Base-by-base conservation (phyloP, 1,140 invertebrate genomes). In the Triops longicaudatus region DNA sequence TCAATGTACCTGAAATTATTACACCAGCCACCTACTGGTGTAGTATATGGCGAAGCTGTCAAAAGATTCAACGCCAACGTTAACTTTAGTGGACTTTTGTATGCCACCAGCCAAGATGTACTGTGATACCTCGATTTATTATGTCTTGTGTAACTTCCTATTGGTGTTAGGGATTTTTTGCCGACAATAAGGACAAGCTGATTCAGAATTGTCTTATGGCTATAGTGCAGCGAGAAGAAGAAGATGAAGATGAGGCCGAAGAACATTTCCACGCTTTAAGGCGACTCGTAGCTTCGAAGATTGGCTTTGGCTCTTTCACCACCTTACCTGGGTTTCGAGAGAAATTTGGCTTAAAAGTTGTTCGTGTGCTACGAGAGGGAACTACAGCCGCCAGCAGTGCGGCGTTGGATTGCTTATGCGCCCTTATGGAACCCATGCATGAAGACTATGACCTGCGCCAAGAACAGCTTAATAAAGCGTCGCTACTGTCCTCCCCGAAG, bases 381-480 rank as follows among this genome's bases (percentile, higher is more conserved):
- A 90, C 96, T 83, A 90, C 92, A 81, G 95, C 92, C 26, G 92
- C 99, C 17, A 94, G 95, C 27, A 95, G 99, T 86, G 94, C 97
- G 9, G 96, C 96, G 12, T 90, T 99, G 78, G 98, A 99, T 85
- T 97, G 98, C 86, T 89, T 99, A 74, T 97, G 95, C 86, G 95
- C 97, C 37, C 87, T 99, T 12, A 97, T 99, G 94, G 96, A 98
- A 85, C 98, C 98, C 1, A 98, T 99, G 93, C 97, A 99, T 85
- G 91, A 95, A 80, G 94, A 98, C 83, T 97, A 96, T 83, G 90
- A 91, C 81, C 81, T 99, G 37, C 88, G 95, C 80, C 96, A 98
- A 85, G 98, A 99, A 83, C 98, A 99, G 84, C 85, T 98, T 37
- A 99, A 99, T 84, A 99, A 99, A 87, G 92, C 93, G 79, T 97